Evolutionary conservation across 1,140 invertebrate species (phyloP).

Genomic region (Rhyacophila brunnea): DNA sequence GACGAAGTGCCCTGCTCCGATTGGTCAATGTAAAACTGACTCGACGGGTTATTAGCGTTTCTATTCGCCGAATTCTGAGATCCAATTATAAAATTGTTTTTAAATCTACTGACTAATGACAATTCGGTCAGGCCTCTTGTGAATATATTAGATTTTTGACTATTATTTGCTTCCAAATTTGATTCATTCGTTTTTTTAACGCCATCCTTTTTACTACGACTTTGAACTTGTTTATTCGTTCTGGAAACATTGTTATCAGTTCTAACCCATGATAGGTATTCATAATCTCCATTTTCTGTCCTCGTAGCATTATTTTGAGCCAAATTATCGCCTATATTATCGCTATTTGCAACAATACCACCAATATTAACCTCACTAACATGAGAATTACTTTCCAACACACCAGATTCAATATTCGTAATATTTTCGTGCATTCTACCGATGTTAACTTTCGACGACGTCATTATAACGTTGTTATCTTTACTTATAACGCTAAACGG

Average conservation of each 20-base stretch:
- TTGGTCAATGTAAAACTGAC: slow-evolving; percentile 24
- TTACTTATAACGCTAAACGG: slow-evolving; percentile 10
- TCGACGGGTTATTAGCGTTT: neutral
- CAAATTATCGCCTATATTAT: too few relatives aligned
- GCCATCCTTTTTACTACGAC: neutral
- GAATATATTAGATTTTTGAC: slow-evolving; percentile 10
- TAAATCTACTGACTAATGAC: slow-evolving; percentile 18
- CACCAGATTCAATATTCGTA: too few relatives aligned
- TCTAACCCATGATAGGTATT: slow-evolving; percentile 13
- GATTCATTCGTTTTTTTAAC: neutral
- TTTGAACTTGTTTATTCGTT: neutral
- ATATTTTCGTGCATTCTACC: too few relatives aligned
- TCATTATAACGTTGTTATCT: too few relatives aligned
- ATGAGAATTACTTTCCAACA: too few relatives aligned
- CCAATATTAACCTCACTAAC: too few relatives aligned
- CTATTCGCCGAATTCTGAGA: too few relatives aligned
- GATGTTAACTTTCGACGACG: too few relatives aligned
- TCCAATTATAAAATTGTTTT: slow-evolving; percentile 1
- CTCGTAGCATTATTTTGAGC: too few relatives aligned
- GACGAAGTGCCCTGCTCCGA: slow-evolving; percentile 5
- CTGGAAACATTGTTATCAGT: neutral
- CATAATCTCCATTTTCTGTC: slow-evolving; percentile 1
- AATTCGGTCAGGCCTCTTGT: slow-evolving; percentile 29
- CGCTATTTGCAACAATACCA: too few relatives aligned
- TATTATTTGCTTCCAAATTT: neutral